phyloP scores from a whole-genome alignment of 1,140 invertebrate genomes.

The Macrotrachela quadricornifera region DNA sequence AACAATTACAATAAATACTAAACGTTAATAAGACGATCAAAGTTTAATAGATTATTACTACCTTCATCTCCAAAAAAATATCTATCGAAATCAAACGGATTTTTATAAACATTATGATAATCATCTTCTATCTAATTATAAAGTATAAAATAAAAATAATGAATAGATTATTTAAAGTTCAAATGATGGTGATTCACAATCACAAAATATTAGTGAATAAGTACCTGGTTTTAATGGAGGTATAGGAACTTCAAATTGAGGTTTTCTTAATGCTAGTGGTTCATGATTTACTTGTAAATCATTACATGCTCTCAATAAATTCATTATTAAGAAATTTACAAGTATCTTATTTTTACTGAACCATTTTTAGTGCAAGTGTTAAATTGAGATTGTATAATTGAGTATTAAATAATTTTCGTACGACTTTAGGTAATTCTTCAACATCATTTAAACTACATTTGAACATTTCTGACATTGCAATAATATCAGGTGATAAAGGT shows the following conservation, averaged over 20 bases:
- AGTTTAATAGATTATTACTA: too few relatives aligned
- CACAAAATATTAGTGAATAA: slow-evolving; percentile 84
- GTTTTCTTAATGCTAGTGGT: slow-evolving; percentile 67
- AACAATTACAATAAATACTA: too few relatives aligned
- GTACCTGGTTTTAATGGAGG: slow-evolving; percentile 76
- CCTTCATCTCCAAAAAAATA: too few relatives aligned
- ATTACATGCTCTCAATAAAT: too few relatives aligned
- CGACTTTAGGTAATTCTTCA: slow-evolving; percentile 53
- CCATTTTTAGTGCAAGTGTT: slow-evolving; percentile 55
- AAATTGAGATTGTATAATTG: slow-evolving; percentile 68
- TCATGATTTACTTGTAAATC: slow-evolving; percentile 71
- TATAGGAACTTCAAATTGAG: slow-evolving; percentile 89
- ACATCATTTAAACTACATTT: slow-evolving; percentile 64
- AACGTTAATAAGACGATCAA: too few relatives aligned
- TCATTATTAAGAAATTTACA: too few relatives aligned
- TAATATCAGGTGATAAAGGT: slow-evolving; percentile 66
- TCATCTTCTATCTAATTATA: too few relatives aligned
- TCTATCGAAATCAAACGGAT: too few relatives aligned
- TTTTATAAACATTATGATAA: too few relatives aligned
- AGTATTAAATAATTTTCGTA: slow-evolving; percentile 59
- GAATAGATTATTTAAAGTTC: too few relatives aligned
- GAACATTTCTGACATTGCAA: slow-evolving; percentile 53
- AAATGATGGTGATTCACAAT: slow-evolving; percentile 63
- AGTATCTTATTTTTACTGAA: too few relatives aligned
- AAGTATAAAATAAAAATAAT: too few relatives aligned